A percentile compares a stretch with the other conserved stretches of the same genome.
These are phyloP conservation scores for Pissodes strobi DNA, from an alignment of 1,140 invertebrate species.

Conservation along the genomic window DNA sequence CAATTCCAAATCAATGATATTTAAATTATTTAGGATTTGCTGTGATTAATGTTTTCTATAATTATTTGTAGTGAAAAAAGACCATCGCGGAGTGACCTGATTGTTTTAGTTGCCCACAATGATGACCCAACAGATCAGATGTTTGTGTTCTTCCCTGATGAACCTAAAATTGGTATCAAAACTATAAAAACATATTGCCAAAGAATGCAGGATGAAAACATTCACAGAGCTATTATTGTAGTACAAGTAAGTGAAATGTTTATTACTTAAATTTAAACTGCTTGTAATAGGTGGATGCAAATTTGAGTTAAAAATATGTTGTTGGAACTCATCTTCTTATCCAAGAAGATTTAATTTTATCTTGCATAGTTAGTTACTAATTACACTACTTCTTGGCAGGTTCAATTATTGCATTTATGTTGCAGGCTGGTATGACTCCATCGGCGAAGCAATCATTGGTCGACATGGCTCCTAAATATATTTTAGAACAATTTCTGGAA, in stretches of 20 bases:
- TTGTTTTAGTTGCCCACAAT: constrained; percentile 97
- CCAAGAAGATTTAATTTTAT: too few relatives aligned
- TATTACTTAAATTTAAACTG: too few relatives aligned
- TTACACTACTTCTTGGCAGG: too few relatives aligned
- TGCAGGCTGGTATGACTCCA: constrained; percentile 89
- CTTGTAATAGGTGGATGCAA: too few relatives aligned
- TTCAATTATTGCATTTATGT: background rate
- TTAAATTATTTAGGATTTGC: constrained; percentile 14
- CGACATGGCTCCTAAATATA: constrained; percentile 99
- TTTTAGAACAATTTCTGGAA: constrained; percentile 97
- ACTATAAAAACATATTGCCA: constrained; percentile 99
- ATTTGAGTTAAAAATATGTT: too few relatives aligned
- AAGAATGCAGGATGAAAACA: constrained; percentile 99
- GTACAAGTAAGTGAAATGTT: constrained; percentile 64
- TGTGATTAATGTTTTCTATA: background rate
- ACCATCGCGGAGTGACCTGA: constrained; percentile 88
- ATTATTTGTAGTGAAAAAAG: constrained; percentile 78
- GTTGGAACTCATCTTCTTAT: too few relatives aligned
- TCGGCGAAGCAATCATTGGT: constrained; percentile 97
- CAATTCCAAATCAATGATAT: too few relatives aligned
- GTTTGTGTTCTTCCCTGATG: constrained; percentile 99
- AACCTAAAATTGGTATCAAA: constrained; percentile 98
- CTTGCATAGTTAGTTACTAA: too few relatives aligned
- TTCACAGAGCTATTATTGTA: constrained; percentile 94
- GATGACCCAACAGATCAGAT: constrained; percentile 99